Evolutionary conservation across 2,797 vertebrate genomes (phyloP).

Genomic region (Pipistrellus kuhlii): DNA sequence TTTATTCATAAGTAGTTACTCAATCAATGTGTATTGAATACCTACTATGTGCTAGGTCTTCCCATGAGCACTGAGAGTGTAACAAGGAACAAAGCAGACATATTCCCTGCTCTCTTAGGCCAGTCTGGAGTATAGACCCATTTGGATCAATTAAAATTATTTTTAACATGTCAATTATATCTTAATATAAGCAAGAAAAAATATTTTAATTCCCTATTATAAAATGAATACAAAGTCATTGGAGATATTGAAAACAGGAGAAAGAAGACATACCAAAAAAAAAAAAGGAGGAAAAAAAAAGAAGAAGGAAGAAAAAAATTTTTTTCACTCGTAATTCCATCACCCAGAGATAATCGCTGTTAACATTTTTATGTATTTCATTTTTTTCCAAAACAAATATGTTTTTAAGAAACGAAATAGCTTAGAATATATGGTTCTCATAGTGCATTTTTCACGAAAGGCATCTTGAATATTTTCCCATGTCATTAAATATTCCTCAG

Average conservation of each 20-base stretch:
- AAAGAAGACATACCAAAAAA: not conserved
- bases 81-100: not conserved
- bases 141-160: not conserved
- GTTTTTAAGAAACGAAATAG: constrained; percentile 48
- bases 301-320: not conserved
- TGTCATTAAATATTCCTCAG: constrained; percentile 68
- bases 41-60: not conserved
- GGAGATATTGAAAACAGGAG: not conserved
- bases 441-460: constrained; percentile 59
- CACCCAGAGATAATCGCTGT: not conserved
- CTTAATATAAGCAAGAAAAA: not conserved
- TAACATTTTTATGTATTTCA: not conserved
- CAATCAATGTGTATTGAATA: not conserved
- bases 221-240: not conserved
- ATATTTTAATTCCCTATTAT: not conserved
- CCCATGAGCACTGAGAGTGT: not conserved
- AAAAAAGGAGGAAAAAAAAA: not conserved
- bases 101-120: not conserved
- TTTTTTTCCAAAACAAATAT: constrained; percentile 36
- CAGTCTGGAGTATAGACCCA: not conserved
- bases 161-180: not conserved
- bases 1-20: not conserved
- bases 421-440: constrained; percentile 7
- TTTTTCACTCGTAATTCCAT: not conserved
- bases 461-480: constrained; percentile 60